A percentile compares a stretch with the other conserved stretches of the same genome.
Evolutionary conservation across 1,140 invertebrate genomes (phyloP).

Genomic region (Eulimnadia texana): DNA sequence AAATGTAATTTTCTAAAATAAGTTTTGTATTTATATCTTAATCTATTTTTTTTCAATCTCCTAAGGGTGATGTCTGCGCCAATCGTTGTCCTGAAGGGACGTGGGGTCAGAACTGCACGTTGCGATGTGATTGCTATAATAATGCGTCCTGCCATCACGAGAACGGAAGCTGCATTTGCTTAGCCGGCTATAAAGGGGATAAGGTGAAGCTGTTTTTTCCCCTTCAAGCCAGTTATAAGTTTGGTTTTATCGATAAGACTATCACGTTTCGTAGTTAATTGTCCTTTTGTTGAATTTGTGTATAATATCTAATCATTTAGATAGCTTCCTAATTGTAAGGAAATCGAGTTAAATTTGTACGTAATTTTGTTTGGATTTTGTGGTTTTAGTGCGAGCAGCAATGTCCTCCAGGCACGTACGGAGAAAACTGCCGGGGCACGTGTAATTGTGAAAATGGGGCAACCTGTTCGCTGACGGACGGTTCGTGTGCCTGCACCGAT

Average conservation of each 20-base stretch:
- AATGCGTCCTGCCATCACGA: conserved; percentile 63
- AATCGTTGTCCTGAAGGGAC: conserved; percentile 51
- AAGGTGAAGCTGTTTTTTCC: conserved; percentile 45
- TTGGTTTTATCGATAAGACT: no score
- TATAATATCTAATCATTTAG: no score
- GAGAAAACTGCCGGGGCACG: conserved; percentile 50
- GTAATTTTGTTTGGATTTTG: no score
- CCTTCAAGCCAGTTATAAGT: background rate
- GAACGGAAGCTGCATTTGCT: conserved; percentile 56
- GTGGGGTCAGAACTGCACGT: conserved; percentile 58
- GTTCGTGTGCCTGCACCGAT: conserved; percentile 50
- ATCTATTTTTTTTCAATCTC: background rate
- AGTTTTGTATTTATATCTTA: no score
- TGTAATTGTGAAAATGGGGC: conserved; percentile 68
- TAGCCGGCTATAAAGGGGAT: conserved; percentile 55
- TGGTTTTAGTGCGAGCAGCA: conserved; percentile 63
- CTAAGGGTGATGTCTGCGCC: conserved; percentile 54
- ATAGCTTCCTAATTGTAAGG: no score
- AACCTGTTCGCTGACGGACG: conserved; percentile 48
- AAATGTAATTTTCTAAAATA: no score
- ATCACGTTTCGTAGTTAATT: no score
- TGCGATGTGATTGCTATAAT: conserved; percentile 75
- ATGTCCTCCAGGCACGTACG: conserved; percentile 60
- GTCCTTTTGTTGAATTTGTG: no score
- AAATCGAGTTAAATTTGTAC: no score